These are phyloP conservation scores for Fundulus diaphanus DNA, from an alignment of 2,797 vertebrate species.

Conservation along the genomic window DNA sequence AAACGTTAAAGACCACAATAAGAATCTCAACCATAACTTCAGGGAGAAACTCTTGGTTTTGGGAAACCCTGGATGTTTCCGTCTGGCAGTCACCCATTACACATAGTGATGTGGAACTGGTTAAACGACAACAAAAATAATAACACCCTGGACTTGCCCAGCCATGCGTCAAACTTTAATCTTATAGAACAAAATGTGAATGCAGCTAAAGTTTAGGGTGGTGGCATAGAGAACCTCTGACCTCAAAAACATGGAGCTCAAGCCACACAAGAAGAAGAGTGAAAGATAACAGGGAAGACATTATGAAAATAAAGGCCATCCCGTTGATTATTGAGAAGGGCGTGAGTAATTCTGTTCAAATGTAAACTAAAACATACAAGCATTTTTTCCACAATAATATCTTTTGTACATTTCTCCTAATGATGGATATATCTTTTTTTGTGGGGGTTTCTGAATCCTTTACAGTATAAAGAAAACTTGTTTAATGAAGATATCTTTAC, in stretches of 20 bases:
- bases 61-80: not conserved
- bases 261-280: too few relatives aligned
- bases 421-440: not conserved
- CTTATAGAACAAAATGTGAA: too few relatives aligned
- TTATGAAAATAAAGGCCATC: too few relatives aligned
- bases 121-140: not conserved
- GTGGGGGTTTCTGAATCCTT: too few relatives aligned
- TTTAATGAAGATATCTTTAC: not conserved
- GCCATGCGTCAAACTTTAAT: too few relatives aligned
- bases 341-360: too few relatives aligned
- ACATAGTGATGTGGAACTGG: not conserved
- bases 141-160: not conserved
- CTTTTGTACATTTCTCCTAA: not conserved
- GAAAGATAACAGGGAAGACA: too few relatives aligned
- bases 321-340: too few relatives aligned
- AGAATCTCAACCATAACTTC: not conserved
- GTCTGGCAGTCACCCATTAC: not conserved
- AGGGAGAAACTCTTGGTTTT: not conserved
- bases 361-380: not conserved
- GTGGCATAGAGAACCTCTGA: not conserved
- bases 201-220: not conserved
- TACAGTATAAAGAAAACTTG: too few relatives aligned
- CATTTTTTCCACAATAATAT: not conserved
- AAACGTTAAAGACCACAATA: not conserved
- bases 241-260: too few relatives aligned